These are phyloP conservation scores for Picathartes gymnocephalus DNA, from an alignment of 2,113 vertebrate genomes.

Conservation along the genomic window DNA sequence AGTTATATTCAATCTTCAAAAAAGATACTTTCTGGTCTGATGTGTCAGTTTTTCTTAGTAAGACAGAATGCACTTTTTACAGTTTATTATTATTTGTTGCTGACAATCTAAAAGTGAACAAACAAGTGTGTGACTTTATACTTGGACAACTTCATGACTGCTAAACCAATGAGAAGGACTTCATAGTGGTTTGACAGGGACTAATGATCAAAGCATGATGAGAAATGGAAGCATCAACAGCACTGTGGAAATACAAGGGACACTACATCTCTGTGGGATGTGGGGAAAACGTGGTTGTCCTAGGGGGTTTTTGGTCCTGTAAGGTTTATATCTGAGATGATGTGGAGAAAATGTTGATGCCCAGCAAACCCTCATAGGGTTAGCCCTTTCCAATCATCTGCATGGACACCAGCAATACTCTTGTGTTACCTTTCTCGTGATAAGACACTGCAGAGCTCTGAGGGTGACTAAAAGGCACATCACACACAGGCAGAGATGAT, in stretches of 20 bases:
- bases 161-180: not conserved
- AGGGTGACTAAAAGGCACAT: not conserved
- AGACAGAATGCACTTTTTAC: not conserved
- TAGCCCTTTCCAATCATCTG: not conserved
- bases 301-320: not conserved
- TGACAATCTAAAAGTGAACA: not conserved
- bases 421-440: not conserved
- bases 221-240: not conserved
- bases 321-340: not conserved
- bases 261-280: fast-evolving
- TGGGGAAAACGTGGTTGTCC: not conserved
- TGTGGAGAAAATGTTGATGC: not conserved
- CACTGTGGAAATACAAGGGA: not conserved
- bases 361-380: not conserved
- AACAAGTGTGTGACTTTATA: not conserved
- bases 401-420: not conserved
- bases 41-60: not conserved
- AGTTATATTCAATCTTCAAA: not conserved
- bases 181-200: not conserved
- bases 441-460: not conserved
- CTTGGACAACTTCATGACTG: not conserved
- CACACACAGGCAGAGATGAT: not conserved
- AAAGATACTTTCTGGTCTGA: not conserved
- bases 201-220: not conserved
- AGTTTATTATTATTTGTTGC: not conserved